Evolutionary conservation across 1,140 invertebrate genomes (phyloP).

Genomic region (Cyphomyrmex costatus): DNA sequence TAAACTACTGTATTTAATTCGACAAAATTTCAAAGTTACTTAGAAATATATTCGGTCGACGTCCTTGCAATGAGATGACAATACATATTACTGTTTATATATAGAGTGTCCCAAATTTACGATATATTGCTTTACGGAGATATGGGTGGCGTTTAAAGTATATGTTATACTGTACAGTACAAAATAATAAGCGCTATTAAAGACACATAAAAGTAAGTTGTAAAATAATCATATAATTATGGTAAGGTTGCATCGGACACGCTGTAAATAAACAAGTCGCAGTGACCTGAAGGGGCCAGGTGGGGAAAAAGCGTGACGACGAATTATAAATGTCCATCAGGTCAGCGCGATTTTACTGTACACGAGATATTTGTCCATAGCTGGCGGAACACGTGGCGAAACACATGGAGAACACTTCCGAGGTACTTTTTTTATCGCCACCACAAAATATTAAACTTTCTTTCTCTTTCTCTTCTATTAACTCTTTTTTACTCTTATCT

Average conservation of each 20-base stretch:
- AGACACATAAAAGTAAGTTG: neutral
- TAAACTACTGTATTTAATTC: neutral
- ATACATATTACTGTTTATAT: slow-evolving; percentile 73
- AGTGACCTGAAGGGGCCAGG: slow-evolving; percentile 71
- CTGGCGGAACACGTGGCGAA: slow-evolving; percentile 86
- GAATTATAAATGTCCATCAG: slow-evolving; percentile 71
- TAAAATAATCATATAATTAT: slow-evolving; percentile 14
- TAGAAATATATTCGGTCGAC: slow-evolving; percentile 70
- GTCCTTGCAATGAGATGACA: slow-evolving; percentile 72
- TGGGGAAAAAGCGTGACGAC: slow-evolving; percentile 43
- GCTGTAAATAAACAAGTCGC: slow-evolving; percentile 73
- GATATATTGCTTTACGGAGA: neutral
- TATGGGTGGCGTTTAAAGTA: neutral
- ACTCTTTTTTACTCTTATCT: slow-evolving; percentile 27
- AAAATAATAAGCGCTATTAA: neutral
- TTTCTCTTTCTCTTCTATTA: slow-evolving; percentile 20
- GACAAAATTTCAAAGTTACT: slow-evolving; percentile 9
- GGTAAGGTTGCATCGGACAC: slow-evolving; percentile 57
- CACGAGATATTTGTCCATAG: slow-evolving; percentile 83
- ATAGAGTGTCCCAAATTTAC: slow-evolving; percentile 67
- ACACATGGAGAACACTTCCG: slow-evolving; percentile 84
- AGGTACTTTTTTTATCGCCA: slow-evolving; percentile 80
- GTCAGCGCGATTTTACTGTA: slow-evolving; percentile 79
- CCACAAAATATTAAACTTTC: slow-evolving; percentile 74
- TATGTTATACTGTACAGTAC: neutral